Conservation (phyloP, 2,888 invertebrate species). For the Drosophila mettleri region DNA sequence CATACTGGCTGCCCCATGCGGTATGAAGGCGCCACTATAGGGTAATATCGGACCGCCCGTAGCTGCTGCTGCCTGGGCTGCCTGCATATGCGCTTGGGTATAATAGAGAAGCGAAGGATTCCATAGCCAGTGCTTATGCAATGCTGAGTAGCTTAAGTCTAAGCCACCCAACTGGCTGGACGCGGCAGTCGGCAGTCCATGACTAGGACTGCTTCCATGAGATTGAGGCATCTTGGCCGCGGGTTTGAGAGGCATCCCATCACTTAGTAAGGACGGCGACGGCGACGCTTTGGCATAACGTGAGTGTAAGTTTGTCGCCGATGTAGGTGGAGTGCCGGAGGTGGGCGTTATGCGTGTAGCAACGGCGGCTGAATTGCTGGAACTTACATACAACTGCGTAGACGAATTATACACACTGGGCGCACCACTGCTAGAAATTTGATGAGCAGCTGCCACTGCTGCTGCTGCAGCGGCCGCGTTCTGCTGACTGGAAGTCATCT, state of each 20-base stretch:
- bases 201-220: slow-evolving; percentile 33
- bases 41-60: slow-evolving; percentile 74
- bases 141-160: slow-evolving; percentile 81
- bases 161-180: slow-evolving; percentile 73
- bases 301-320: slow-evolving; percentile 37
- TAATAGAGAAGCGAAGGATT: slow-evolving; percentile 84
- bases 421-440: slow-evolving; percentile 34
- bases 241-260: slow-evolving; percentile 80
- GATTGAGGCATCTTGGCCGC: slow-evolving; percentile 78
- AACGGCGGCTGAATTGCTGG: slow-evolving; percentile 18
- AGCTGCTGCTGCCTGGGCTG: slow-evolving; percentile 61
- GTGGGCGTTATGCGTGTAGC: slow-evolving; percentile 36
- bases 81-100: slow-evolving; percentile 79
- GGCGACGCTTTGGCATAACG: slow-evolving; percentile 49
- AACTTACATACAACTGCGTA: slow-evolving; percentile 50
- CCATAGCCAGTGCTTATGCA: slow-evolving; percentile 85
- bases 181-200: slow-evolving; percentile 44
- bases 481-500: slow-evolving; percentile 85
- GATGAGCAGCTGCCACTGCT: slow-evolving; percentile 72
- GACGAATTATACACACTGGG: slow-evolving; percentile 42
- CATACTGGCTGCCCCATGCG: slow-evolving; percentile 54
- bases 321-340: slow-evolving; percentile 32
- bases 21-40: slow-evolving; percentile 55
- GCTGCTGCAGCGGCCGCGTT: slow-evolving; percentile 82
- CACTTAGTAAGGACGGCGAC: slow-evolving; percentile 28